Evolutionary conservation across 2,888 invertebrate genomes (phyloP).

Genomic region (Tenthredo distinguenda): DNA sequence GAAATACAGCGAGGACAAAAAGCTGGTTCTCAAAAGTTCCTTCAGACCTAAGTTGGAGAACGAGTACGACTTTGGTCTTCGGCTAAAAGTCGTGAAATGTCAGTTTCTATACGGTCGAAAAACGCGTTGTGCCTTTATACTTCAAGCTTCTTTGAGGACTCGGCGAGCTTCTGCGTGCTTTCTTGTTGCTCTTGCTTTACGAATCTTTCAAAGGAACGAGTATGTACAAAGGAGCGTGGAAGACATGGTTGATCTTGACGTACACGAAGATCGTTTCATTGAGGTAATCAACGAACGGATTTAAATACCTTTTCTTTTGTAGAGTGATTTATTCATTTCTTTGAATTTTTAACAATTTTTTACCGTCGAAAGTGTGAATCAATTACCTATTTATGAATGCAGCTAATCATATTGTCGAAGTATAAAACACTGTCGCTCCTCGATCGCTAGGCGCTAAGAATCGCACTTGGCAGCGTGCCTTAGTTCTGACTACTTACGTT

Average conservation of each 20-base stretch:
- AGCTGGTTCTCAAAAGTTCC: background rate
- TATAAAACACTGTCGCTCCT: constrained; percentile 15
- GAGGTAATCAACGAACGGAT: background rate
- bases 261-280: background rate
- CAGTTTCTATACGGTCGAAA: constrained; percentile 5
- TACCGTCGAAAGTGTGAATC: background rate
- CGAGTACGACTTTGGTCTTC: background rate
- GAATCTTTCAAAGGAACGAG: constrained; percentile 25
- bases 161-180: background rate
- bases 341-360: background rate
- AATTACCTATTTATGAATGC: background rate
- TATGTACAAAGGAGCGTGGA: constrained; percentile 21
- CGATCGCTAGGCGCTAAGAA: background rate
- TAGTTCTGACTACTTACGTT: constrained; percentile 2
- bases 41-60: background rate
- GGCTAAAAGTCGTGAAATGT: background rate
- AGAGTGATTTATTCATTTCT: background rate
- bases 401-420: background rate
- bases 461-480: constrained; percentile 25
- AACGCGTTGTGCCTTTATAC: background rate
- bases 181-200: constrained; percentile 5
- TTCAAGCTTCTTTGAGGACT: constrained; percentile 9
- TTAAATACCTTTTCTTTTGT: background rate
- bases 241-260: constrained; percentile 27
- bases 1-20: background rate